Evolutionary conservation across 2,113 vertebrate genomes (phyloP), one percentile per base, ranked within the genome.

Genomic region (Brevimyrus niger): DNA sequence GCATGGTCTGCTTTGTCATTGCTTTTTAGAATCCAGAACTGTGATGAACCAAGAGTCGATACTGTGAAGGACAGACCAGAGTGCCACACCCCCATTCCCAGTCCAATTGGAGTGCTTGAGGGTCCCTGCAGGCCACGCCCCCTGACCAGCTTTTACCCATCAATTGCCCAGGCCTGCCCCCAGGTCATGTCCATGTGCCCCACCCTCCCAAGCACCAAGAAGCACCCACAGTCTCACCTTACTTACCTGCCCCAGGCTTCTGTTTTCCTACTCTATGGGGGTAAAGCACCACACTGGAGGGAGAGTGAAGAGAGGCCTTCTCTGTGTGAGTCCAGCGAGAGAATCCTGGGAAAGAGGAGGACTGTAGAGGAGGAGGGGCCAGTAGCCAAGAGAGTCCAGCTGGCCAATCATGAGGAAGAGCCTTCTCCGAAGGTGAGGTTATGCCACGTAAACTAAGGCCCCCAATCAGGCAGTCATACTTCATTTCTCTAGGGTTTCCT

Each of bases 211-310:
- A 95, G 58, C 90, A 86, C 15, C 51, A 89, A 51, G 93, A 92
- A 3, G 90, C 53, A 4, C 95, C 92, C 92, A 17, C 44, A 95
- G 53, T 89, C 98, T 48, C 98, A 96, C 69, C 92, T 95, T 84
- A 93, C 98, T 50, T 97, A 96, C 69, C 92, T 95, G 86, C 93
- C 94, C 91, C 92, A 97, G 89, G 92, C 96, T 9, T 96, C 97
- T 0, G 91, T 98, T 86, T 94, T 98, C 89, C 97, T 98, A 97
- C 90, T 98, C 61, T 98, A 94, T 0, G 91, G 95, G 0, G 73
- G 91, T 0, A 89, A 88, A 2, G 10, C 58, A 5, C 23, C 80
- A 0, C 65, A 89, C 0, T 90, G 90, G 84, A 46, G 69, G 87
- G 13, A 2, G 3, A 0, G n/a, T 0, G 91, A 91, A 31, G 91